These are phyloP conservation scores for Sinhomidia bicolor DNA, from an alignment of 2,888 invertebrate species.

Conservation along the genomic window DNA sequence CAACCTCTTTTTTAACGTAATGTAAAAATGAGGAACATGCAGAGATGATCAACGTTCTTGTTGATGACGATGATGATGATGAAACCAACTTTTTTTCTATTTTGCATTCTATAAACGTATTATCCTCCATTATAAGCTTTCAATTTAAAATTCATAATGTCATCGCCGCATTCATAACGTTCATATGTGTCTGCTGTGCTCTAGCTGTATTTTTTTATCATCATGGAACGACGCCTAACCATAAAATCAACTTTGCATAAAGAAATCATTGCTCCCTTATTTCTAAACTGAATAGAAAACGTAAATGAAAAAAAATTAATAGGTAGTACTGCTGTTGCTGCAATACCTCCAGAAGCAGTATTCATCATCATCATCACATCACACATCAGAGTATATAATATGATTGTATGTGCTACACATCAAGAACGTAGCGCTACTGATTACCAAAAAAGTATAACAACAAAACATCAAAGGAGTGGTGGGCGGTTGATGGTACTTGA, in stretches of 20 bases:
- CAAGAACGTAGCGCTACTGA: neutral
- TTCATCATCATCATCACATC: neutral
- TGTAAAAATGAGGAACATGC: constrained; percentile 61
- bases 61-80: constrained; percentile 49
- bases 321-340: neutral
- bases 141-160: constrained; percentile 71
- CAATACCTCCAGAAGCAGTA: constrained; percentile 46
- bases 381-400: constrained; percentile 45
- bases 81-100: constrained; percentile 50
- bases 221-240: constrained; percentile 46
- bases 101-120: constrained; percentile 22
- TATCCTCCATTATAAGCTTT: constrained; percentile 40
- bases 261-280: constrained; percentile 55
- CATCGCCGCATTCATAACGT: constrained; percentile 60
- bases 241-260: constrained; percentile 56
- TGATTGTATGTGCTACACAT: neutral
- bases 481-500: constrained; percentile 36
- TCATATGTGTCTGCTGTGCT: no score
- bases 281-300: constrained; percentile 10
- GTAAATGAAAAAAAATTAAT: constrained; percentile 44
- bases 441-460: neutral
- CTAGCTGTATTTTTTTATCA: neutral
- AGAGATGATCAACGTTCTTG: constrained; percentile 61
- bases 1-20: constrained; percentile 60
- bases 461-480: constrained; percentile 7